Base-by-base conservation (phyloP, 2,797 vertebrate species). In the Phyllotis vaccarum region DNA sequence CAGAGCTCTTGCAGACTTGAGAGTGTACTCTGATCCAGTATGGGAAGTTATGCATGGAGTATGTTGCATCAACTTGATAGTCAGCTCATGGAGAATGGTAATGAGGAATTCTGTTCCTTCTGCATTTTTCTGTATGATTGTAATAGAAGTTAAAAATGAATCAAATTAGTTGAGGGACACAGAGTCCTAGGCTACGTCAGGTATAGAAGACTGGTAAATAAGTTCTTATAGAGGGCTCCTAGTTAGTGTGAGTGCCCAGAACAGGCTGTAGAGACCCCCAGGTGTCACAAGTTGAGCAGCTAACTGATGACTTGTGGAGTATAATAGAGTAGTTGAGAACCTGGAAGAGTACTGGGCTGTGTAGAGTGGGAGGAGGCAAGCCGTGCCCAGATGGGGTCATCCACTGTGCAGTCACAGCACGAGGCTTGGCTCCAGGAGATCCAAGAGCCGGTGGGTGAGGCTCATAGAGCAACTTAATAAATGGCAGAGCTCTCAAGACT, bases 361-460 rank as follows among this genome's bases (percentile, higher is more conserved):
- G 16, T 10, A 22, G 70, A 40, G 24, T 43, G 2, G 3, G 34
- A 54, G 12, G 10, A 60, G 1, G 19, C 12, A 11, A 70, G 29
- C 49, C 6, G 2, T 13, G 5, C 1, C 31, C 24, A 31, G 19
- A 0, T 19, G 11, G 5, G 2, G 17, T 1, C 40, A 16, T 40
- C 46, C 1, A 80, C 19, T 12, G 1, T 46, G 3, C 13, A 6
- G 27, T 12, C n/a, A 64, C 22, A 27, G 31, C 0, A 3, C 21
- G 11, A 17, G 1, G 6, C n/a, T 43, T 6, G n/a, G 54, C 62
- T 49, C 46, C 9, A 49, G 46, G 46, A 49, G 46, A 9, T 49
- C 46, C 5, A 5, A 9, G 46, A 49, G 46, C 46, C 46, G 9
- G 46, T 49, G 46, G 46, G 46, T 49, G 46, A 49, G 46, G 46